Evolutionary conservation across 2,888 invertebrate genomes (phyloP), one percentile per base, ranked within the genome.

Genomic region (Latrodectus elegans): DNA sequence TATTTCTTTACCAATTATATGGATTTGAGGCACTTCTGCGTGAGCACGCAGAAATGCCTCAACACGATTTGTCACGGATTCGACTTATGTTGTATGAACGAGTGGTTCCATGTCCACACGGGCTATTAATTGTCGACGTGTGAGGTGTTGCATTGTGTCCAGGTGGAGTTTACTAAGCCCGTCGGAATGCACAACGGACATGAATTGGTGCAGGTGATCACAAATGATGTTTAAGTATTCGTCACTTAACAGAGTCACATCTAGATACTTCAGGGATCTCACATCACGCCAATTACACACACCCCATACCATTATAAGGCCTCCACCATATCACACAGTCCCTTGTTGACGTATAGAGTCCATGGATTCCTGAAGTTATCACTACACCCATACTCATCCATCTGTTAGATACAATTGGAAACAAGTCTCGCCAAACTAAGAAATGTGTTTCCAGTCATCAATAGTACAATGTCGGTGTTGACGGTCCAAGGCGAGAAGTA

Each of bases 131-230:
- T 22, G 22, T 11, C 26, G 71, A 26, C 15, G 10, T 9, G 38
- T 71, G 10, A 3, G 2, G 38, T 71, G 71, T 71, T 26, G 26
- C 71, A 71, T 38, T 71, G 71, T 71, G 71, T 71, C 71, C 10
- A 26, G 52, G 6, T 71, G 71, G 26, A 71, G 38, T 71, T 3
- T 1, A 15, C 68, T 12, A 11, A 12, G 15, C n/a, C 71, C 9
- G n/a, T n/a, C n/a, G n/a, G n/a, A n/a, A n/a, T n/a, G 17, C 71
- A 71, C 52, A 9, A 8, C 8, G 71, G 26, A 38, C 51, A 9
- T 51, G 51, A 71, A 26, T 71, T 1, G 71, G 71, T 8, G 71
- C 51, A 71, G 51, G 38, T 8, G 71, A 71, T 71, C 71, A 51
- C 1, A 71, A 11, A 71, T 22, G 71, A 0, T 17, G 17, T 3